Base-by-base conservation (phyloP, 2,113 vertebrate genomes). In the Picathartes gymnocephalus region DNA sequence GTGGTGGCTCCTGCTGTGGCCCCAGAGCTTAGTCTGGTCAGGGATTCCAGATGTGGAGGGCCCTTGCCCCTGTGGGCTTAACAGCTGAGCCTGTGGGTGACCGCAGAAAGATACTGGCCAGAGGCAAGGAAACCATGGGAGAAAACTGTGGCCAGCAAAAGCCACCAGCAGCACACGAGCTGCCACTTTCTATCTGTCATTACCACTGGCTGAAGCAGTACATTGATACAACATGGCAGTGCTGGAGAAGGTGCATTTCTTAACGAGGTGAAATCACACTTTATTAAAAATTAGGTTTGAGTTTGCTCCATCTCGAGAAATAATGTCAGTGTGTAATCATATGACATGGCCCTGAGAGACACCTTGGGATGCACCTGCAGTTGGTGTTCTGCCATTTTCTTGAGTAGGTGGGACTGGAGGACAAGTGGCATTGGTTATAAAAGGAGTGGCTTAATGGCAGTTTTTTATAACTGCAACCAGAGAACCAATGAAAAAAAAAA, bases 41-140 rank as follows among this genome's bases (percentile, higher is more conserved):
- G 53, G 28, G 13, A 33, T 77, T 93, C 77, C 83, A 95, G 51
- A 82, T 57, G 24, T 72, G 57, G 35, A 89, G 24, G 50, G 60
- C 58, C 13, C 44, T 88, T 81, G 44, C 13, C 15, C 42, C 65
- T 47, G 23, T 22, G 73, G 50, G n/a, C 40, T 94, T 33, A 85
- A 40, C 28, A 72, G 42, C 57, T 66, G 87, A 62, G 57, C 47
- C 42, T 95, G 85, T 65, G 79, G 71, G 44, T 88, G 87, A 82
- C 84, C 35, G 47, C 90, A 86, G 77, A 82, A 60, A 37, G 39
- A 70, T 17, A 15, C 8, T 82, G 74, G 58, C 56, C 64, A 56
- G 66, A 62, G 56, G 44, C 1, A 0, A 44, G 39, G 60, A 95
- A 96, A 80, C 27, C 51, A 56, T 51, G 35, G 39, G 39, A 80